Evolutionary conservation across 2,797 vertebrate species (phyloP).

Genomic region (Ctenosaura bakeri): DNA sequence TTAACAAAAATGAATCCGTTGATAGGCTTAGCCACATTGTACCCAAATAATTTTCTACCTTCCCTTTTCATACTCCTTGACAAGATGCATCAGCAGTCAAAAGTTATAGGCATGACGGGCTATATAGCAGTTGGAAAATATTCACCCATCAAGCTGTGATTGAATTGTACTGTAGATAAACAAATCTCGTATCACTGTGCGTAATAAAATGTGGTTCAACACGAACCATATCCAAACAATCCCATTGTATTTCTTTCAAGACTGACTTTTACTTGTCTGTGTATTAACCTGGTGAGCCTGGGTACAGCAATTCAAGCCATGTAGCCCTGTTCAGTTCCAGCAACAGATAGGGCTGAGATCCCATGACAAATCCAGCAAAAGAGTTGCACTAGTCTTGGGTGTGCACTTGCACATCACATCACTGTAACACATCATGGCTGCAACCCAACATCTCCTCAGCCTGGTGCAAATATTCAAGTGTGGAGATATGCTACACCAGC

Average conservation of each 20-base stretch:
- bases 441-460: too few species aligned
- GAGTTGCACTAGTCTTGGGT: slow-evolving; percentile 34
- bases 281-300: neutral
- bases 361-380: slow-evolving; percentile 14
- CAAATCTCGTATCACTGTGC: neutral
- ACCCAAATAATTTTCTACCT: slow-evolving; percentile 30
- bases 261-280: neutral
- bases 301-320: neutral
- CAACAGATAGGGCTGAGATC: neutral
- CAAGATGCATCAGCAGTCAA: neutral
- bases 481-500: too few species aligned
- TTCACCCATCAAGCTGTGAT: slow-evolving; percentile 15
- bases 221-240: neutral
- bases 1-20: slow-evolving; percentile 27
- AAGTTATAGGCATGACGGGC: neutral
- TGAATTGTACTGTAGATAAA: slow-evolving; percentile 11
- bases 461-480: too few species aligned
- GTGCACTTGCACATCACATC: neutral
- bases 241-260: neutral
- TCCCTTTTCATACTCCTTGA: neutral
- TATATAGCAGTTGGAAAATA: neutral
- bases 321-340: neutral
- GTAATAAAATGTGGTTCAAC: neutral
- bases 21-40: slow-evolving; percentile 31
- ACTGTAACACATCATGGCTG: neutral